phyloP scores from a whole-genome alignment of 1,140 invertebrate species.

The Drosophila lacteicornis region DNA sequence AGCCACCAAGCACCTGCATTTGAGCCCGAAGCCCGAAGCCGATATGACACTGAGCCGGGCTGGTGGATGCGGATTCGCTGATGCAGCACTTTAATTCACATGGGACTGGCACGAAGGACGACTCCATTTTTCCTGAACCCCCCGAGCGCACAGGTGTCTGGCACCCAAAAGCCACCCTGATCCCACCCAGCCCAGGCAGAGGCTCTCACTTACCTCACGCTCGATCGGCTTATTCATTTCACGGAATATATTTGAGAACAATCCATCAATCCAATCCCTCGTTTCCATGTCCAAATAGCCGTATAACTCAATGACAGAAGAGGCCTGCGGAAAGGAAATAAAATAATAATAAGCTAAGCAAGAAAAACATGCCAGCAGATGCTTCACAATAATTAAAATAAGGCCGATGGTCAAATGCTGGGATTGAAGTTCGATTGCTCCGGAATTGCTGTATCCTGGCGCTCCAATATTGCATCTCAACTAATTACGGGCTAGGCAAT shows the following conservation, averaged over 20 bases:
- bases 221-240: constrained; percentile 93
- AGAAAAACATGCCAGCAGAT: not conserved
- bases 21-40: constrained; percentile 21
- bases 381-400: constrained; percentile 1
- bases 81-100: constrained; percentile 57
- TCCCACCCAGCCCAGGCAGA: constrained; percentile 4
- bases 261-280: constrained; percentile 96
- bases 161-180: not conserved
- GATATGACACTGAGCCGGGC: constrained; percentile 36
- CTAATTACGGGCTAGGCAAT: constrained; percentile 52
- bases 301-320: constrained; percentile 94
- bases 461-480: constrained; percentile 33
- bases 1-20: constrained; percentile 29
- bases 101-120: constrained; percentile 38
- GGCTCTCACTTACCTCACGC: constrained; percentile 82
- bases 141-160: constrained; percentile 19
- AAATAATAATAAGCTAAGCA: not conserved
- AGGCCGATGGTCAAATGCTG: not conserved
- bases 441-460: constrained; percentile 2
- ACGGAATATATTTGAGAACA: constrained; percentile 95
- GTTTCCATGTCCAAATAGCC: constrained; percentile 94
- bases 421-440: constrained; percentile 11
- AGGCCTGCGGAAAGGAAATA: constrained; percentile 87
- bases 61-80: constrained; percentile 42
- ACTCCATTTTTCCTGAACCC: constrained; percentile 13